These are phyloP conservation scores for Blastobasis lacticolella DNA, from an alignment of 2,888 invertebrate genomes.

Conservation along the genomic window DNA sequence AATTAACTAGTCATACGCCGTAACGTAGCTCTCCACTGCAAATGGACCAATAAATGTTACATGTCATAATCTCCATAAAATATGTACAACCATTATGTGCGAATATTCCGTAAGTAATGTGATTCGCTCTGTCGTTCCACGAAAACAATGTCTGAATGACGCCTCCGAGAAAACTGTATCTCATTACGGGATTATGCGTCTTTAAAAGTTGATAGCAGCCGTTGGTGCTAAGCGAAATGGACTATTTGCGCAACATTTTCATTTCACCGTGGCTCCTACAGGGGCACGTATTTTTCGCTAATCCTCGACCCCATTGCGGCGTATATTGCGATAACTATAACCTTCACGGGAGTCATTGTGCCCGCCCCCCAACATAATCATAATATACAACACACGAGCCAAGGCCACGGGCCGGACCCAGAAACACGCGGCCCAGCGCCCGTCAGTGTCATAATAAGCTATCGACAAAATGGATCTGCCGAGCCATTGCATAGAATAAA, in stretches of 20 bases:
- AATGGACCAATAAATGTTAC: too few species aligned
- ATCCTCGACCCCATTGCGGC: too few species aligned
- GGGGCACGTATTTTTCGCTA: too few species aligned
- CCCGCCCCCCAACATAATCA: neutral
- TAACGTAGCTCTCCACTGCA: too few species aligned
- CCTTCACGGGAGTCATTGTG: too few species aligned
- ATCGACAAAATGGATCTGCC: constrained; percentile 25
- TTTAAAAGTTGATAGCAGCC: too few species aligned
- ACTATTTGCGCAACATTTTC: too few species aligned
- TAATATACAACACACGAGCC: neutral
- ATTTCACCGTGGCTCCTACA: too few species aligned
- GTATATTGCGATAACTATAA: too few species aligned
- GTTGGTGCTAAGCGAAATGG: too few species aligned
- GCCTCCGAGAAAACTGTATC: constrained; percentile 3
- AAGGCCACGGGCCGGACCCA: neutral
- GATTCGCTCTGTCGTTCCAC: constrained; percentile 7
- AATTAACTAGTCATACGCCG: too few species aligned
- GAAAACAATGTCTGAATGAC: constrained; percentile 7
- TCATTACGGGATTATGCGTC: neutral
- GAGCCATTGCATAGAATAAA: constrained; percentile 36
- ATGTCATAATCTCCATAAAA: constrained; percentile 3
- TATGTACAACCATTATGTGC: constrained; percentile 14
- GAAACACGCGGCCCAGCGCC: neutral
- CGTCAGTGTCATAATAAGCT: constrained; percentile 31
- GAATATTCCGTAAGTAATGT: constrained; percentile 6